These are phyloP conservation scores for Nymphalis c-album DNA, from an alignment of 2,888 invertebrate species.

Conservation along the genomic window DNA sequence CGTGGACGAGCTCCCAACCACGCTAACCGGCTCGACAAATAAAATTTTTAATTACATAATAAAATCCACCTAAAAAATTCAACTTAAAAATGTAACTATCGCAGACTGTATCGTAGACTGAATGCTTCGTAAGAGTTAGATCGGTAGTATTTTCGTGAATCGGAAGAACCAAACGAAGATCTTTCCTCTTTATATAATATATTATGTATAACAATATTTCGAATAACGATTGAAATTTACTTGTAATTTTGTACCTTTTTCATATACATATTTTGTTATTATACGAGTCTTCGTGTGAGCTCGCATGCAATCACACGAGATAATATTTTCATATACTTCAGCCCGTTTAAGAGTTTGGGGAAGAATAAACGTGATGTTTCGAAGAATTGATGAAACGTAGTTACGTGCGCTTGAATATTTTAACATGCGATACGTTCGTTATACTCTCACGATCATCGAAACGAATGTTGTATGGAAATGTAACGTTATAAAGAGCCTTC, in stretches of 20 bases:
- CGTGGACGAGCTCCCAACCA: too few relatives aligned
- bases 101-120: too few relatives aligned
- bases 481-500: too few relatives aligned
- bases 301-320: conserved; percentile 6
- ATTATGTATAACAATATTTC: background rate
- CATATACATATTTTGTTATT: conserved; percentile 1
- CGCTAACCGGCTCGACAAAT: too few relatives aligned
- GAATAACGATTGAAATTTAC: background rate
- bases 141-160: too few relatives aligned
- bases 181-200: background rate
- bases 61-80: too few relatives aligned
- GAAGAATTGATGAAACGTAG: conserved; percentile 33
- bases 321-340: conserved; percentile 34
- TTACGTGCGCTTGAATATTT: conserved; percentile 40
- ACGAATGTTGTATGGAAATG: too few relatives aligned
- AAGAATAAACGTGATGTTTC: conserved; percentile 31
- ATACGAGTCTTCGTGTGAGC: background rate
- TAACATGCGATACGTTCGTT: conserved; percentile 23
- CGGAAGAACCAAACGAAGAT: too few relatives aligned
- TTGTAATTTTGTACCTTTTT: conserved; percentile 1
- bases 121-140: too few relatives aligned
- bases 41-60: too few relatives aligned
- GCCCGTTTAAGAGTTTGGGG: conserved; percentile 17
- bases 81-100: too few relatives aligned
- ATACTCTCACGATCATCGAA: conserved; percentile 10